These are phyloP conservation scores for Cuniculus paca DNA, from an alignment of 2,797 vertebrate species.

Conservation along the genomic window DNA sequence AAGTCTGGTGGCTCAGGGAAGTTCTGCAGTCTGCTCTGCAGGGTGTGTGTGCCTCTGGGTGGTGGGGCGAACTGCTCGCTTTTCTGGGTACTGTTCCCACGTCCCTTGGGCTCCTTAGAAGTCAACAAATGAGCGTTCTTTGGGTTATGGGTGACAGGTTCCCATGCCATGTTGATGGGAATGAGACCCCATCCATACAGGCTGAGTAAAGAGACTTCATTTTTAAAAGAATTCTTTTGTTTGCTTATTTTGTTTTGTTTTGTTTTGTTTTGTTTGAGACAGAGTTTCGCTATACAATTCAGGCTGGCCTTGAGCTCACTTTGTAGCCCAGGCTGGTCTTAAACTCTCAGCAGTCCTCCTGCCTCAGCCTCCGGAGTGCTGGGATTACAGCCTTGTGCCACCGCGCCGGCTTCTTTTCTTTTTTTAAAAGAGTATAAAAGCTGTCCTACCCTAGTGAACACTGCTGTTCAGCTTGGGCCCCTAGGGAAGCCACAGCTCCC, in stretches of 20 bases:
- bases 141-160: not conserved
- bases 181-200: not conserved
- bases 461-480: not conserved
- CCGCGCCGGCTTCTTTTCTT: not conserved
- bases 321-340: not conserved
- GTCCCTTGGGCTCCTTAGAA: not conserved
- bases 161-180: not conserved
- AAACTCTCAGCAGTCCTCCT: not conserved
- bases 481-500: not conserved
- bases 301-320: not conserved
- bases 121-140: not conserved
- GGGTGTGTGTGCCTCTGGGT: not conserved
- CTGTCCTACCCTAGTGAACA: not conserved
- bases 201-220: not conserved
- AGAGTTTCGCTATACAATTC: not conserved
- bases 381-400: not conserved
- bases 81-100: not conserved
- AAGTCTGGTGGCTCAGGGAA: not conserved
- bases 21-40: not conserved
- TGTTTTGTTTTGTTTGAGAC: not conserved
- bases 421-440: slow-evolving; percentile 27
- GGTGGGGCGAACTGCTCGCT: not conserved
- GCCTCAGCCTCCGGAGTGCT: not conserved
- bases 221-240: not conserved
- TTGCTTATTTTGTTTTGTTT: not conserved